These are phyloP conservation scores for Drosophila picticornis DNA, from an alignment of 2,888 invertebrate genomes.

Conservation along the genomic window DNA sequence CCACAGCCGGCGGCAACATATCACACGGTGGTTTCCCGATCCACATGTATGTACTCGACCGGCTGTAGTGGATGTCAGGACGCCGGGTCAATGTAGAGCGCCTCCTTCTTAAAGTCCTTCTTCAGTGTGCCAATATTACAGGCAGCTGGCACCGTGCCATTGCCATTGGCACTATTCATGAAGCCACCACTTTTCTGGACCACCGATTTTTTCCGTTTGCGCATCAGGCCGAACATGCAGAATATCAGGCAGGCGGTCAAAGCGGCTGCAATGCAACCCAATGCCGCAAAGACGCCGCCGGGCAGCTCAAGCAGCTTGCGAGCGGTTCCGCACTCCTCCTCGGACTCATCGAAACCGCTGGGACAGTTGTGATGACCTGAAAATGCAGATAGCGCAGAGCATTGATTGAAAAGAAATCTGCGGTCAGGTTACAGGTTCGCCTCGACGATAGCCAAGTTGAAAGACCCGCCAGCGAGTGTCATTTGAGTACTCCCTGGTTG, in stretches of 20 bases:
- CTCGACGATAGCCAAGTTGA: constrained; percentile 59
- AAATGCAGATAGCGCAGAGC: constrained; percentile 40
- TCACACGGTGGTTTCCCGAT: constrained; percentile 97
- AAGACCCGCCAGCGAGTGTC: constrained; percentile 52
- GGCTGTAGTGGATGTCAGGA: constrained; percentile 96
- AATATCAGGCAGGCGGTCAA: constrained; percentile 87
- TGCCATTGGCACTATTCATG: constrained; percentile 64
- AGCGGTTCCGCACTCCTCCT: constrained; percentile 88
- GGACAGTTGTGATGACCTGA: constrained; percentile 87
- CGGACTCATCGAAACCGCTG: constrained; percentile 90
- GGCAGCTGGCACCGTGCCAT: constrained; percentile 66
- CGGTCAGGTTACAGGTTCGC: constrained; percentile 54
- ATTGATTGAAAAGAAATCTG: constrained; percentile 56
- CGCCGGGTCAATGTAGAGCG: constrained; percentile 86
- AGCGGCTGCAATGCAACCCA: constrained; percentile 87
- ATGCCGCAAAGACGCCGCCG: constrained; percentile 86
- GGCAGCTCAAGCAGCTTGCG: constrained; percentile 87
- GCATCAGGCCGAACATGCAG: constrained; percentile 87
- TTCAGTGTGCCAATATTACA: constrained; percentile 86
- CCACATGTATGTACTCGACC: constrained; percentile 97
- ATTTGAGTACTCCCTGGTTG: constrained; percentile 54
- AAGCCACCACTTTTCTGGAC: constrained; percentile 86
- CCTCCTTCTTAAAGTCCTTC: constrained; percentile 87
- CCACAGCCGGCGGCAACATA: constrained; percentile 84
- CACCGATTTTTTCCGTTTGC: constrained; percentile 86